A percentile compares a stretch with the other conserved stretches of the same genome.
These are phyloP conservation scores for Potorous gilbertii DNA, from an alignment of 2,797 vertebrate genomes.

Conservation along the genomic window DNA sequence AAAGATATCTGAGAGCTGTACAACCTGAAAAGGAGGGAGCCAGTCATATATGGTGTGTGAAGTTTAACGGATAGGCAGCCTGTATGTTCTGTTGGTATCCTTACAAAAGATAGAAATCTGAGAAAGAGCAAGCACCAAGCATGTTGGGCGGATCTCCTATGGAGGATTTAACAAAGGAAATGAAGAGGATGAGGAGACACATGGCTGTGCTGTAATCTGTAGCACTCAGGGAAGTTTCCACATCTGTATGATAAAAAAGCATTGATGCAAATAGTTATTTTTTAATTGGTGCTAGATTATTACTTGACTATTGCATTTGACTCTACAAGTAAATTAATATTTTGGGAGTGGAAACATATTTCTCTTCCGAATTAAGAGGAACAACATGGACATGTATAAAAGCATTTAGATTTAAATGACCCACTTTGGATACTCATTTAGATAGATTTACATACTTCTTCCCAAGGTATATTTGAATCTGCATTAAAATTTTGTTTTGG, in stretches of 20 bases:
- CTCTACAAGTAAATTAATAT: slow-evolving; percentile 36
- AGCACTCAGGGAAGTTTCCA: background rate
- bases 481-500: slow-evolving; percentile 47
- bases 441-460: slow-evolving; percentile 16
- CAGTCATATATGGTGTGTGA: background rate
- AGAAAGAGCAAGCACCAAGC: background rate
- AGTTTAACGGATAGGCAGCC: background rate
- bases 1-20: background rate
- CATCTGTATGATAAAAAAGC: background rate
- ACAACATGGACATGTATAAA: background rate
- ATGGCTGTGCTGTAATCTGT: background rate
- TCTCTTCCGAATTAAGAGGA: background rate
- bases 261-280: background rate
- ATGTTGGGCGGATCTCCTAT: background rate
- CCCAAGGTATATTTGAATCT: slow-evolving; percentile 33
- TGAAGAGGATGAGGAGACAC: background rate
- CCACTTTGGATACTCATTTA: slow-evolving; percentile 24
- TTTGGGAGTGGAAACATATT: background rate
- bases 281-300: background rate
- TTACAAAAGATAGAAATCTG: background rate
- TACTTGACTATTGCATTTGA: slow-evolving; percentile 13
- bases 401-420: slow-evolving; percentile 27
- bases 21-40: background rate
- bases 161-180: background rate
- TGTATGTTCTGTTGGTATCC: background rate